These are phyloP conservation scores for Dysidea cf. avara DNA, from an alignment of 37 sponge, comb jelly and placozoan genomes.

Conservation along the genomic window DNA sequence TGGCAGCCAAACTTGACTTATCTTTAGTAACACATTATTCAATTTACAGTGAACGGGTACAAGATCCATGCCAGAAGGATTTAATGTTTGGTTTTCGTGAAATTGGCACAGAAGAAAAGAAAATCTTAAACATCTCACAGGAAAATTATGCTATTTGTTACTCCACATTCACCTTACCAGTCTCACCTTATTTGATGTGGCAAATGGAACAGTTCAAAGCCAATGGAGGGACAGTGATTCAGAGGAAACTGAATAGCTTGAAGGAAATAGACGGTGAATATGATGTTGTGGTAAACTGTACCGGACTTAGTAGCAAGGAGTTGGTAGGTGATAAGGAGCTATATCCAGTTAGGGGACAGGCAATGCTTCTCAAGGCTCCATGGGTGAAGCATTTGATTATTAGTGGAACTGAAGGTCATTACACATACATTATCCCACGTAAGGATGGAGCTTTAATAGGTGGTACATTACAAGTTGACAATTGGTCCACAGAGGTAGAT, in stretches of 20 bases:
- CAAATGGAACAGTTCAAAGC: no score
- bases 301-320: conserved; percentile 46
- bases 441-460: conserved; percentile 13
- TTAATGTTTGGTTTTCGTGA: background rate
- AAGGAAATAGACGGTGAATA: conserved; percentile 5
- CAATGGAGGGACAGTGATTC: conserved; percentile 2
- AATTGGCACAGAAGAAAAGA: background rate
- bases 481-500: background rate
- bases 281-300: conserved; percentile 58
- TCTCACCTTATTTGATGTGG: conserved; percentile 51
- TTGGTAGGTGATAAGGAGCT: conserved; percentile 21
- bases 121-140: background rate
- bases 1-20: no score
- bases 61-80: conserved; percentile 14
- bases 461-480: background rate
- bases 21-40: no score
- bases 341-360: conserved; percentile 42
- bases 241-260: conserved; percentile 2
- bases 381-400: conserved; percentile 35
- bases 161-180: conserved; percentile 33
- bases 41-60: background rate
- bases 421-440: conserved; percentile 24
- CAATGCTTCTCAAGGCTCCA: conserved; percentile 16
- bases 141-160: no score
- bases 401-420: background rate